Evolutionary conservation across 1,140 invertebrate species (phyloP).

Genomic region (Campoletis sonorensis): DNA sequence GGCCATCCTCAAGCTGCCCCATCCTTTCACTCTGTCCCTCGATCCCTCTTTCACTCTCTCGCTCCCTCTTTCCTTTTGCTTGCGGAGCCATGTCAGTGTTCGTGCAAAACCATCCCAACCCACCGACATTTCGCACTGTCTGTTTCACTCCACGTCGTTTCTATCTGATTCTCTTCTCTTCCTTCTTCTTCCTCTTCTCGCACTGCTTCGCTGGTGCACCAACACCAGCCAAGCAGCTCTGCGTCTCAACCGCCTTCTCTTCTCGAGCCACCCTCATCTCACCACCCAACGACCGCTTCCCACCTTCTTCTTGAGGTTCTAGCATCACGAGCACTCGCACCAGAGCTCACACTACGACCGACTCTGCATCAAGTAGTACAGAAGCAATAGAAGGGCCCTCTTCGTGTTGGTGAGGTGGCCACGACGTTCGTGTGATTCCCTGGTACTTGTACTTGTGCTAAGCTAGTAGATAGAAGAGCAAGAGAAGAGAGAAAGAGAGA

Average conservation of each 20-base stretch:
- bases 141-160: constrained; percentile 42
- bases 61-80: constrained; percentile 59
- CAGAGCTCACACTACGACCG: constrained; percentile 6
- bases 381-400: constrained; percentile 1
- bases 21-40: constrained; percentile 54
- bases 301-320: constrained; percentile 53
- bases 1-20: constrained; percentile 71
- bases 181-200: constrained; percentile 51
- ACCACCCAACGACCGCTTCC: constrained; percentile 60
- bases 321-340: constrained; percentile 58
- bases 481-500: not conserved
- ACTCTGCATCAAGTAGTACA: constrained; percentile 21
- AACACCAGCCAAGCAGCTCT: constrained; percentile 32
- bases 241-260: constrained; percentile 46
- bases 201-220: constrained; percentile 49
- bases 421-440: constrained; percentile 42
- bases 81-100: constrained; percentile 62
- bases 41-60: constrained; percentile 50
- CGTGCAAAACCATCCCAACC: constrained; percentile 60
- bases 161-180: constrained; percentile 53
- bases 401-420: constrained; percentile 39
- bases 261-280: constrained; percentile 55
- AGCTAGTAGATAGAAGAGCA: constrained; percentile 8
- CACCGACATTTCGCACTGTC: constrained; percentile 47
- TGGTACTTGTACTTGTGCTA: constrained; percentile 34